These are phyloP conservation scores for Aphidoletes aphidimyza DNA, from an alignment of 2,888 invertebrate species.

Conservation along the genomic window DNA sequence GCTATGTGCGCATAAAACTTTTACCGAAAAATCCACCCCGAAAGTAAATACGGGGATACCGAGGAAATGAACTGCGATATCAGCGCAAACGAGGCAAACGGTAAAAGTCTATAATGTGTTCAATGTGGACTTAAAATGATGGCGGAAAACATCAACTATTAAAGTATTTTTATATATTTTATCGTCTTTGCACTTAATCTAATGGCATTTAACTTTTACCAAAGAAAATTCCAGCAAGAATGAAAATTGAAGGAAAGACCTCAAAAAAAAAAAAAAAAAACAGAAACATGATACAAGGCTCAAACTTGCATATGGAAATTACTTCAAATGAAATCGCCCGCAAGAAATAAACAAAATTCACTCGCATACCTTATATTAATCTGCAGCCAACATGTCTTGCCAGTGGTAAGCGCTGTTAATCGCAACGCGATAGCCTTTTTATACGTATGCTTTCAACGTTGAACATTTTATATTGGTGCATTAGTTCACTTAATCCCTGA, in stretches of 20 bases:
- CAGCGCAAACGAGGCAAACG: neutral
- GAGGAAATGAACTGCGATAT: neutral
- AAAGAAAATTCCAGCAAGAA: neutral
- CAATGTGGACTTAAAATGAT: slow-evolving; percentile 25
- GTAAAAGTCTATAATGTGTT: slow-evolving; percentile 14
- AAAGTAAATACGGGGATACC: neutral
- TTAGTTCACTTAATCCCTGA: no score
- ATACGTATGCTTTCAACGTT: no score
- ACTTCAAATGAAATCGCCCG: neutral
- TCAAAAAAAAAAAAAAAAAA: neutral
- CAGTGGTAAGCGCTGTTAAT: no score
- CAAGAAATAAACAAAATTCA: neutral
- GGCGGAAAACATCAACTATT: slow-evolving; percentile 14
- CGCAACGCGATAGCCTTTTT: no score
- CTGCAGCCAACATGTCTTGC: no score
- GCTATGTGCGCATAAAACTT: slow-evolving; percentile 14
- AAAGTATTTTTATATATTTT: slow-evolving; percentile 12
- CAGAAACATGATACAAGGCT: neutral
- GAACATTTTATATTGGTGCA: no score
- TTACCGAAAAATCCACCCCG: neutral
- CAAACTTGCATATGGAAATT: neutral
- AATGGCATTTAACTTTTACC: slow-evolving; percentile 31
- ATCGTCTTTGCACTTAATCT: slow-evolving; percentile 36
- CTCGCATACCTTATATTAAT: no score
- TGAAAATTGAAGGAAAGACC: no score